Percentiles rank a stretch among this genome's conserved stretches.
Evolutionary conservation across 2,888 invertebrate genomes (phyloP).

Genomic region (Uloborus plumipes): DNA sequence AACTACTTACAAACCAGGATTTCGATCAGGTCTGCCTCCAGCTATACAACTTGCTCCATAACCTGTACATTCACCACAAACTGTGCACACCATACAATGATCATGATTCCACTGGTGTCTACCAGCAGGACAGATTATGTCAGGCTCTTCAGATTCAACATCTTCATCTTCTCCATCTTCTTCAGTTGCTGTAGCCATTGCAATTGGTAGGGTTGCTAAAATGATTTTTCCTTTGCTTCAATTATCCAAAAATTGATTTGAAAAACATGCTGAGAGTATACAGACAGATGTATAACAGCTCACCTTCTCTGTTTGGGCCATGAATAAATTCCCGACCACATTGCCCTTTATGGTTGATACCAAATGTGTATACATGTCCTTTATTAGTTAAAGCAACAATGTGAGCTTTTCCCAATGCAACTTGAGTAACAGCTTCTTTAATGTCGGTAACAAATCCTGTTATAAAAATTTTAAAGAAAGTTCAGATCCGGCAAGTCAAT

Average conservation of each 20-base stretch:
- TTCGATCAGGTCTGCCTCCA: constrained; percentile 82
- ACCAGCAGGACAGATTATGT: constrained; percentile 77
- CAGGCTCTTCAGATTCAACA: constrained; percentile 65
- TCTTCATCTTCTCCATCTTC: constrained; percentile 70
- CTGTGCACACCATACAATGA: constrained; percentile 89
- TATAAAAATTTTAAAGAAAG: constrained; percentile 50
- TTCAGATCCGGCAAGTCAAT: no score
- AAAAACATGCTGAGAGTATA: neutral
- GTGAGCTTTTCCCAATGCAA: constrained; percentile 95
- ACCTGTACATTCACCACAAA: constrained; percentile 94
- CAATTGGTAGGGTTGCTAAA: constrained; percentile 69
- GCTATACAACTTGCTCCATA: constrained; percentile 87
- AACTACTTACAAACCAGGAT: constrained; percentile 85
- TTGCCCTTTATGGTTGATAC: constrained; percentile 97
- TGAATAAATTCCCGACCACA: constrained; percentile 88
- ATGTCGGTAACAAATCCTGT: constrained; percentile 82
- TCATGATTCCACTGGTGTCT: constrained; percentile 86
- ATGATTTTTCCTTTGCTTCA: neutral
- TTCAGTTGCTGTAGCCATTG: constrained; percentile 72
- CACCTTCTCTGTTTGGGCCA: constrained; percentile 73
- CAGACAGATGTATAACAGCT: constrained; percentile 15
- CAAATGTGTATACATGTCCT: constrained; percentile 94
- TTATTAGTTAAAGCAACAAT: constrained; percentile 89
- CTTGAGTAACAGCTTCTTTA: constrained; percentile 79
- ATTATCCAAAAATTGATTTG: neutral